phyloP scores from a whole-genome alignment of 2,797 vertebrate genomes.

The Smutsia temminckii region DNA sequence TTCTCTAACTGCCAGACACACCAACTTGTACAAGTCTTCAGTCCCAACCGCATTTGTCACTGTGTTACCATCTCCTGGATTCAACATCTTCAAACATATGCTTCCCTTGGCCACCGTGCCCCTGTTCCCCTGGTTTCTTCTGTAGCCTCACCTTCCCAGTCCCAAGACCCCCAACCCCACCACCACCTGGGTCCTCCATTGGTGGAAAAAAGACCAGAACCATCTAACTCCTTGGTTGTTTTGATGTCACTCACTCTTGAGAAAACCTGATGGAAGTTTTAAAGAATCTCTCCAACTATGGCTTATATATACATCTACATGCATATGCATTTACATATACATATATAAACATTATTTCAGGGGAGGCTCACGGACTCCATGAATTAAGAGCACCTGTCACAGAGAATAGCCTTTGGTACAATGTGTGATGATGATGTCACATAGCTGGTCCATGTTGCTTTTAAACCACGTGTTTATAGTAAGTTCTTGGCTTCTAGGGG shows the following conservation, averaged over 20 bases:
- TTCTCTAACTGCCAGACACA: background rate
- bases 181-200: background rate
- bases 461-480: background rate
- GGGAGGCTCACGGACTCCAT: background rate
- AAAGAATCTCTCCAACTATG: background rate
- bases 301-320: background rate
- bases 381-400: background rate
- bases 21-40: background rate
- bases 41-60: background rate
- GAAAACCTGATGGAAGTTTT: background rate
- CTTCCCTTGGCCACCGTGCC: background rate
- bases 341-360: background rate
- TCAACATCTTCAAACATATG: background rate
- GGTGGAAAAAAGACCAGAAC: background rate
- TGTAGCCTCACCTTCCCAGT: background rate
- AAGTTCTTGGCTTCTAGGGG: background rate
- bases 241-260: background rate
- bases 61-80: background rate
- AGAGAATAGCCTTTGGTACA: conserved; percentile 20
- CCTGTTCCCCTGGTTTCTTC: background rate
- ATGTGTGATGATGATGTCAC: background rate
- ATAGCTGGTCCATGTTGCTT: background rate
- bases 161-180: background rate
- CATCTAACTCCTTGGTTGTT: background rate
- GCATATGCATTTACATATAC: background rate